phyloP scores from a whole-genome alignment of 92 coral and sea anemone genomes.

The Umimayanthus chanpuru region DNA sequence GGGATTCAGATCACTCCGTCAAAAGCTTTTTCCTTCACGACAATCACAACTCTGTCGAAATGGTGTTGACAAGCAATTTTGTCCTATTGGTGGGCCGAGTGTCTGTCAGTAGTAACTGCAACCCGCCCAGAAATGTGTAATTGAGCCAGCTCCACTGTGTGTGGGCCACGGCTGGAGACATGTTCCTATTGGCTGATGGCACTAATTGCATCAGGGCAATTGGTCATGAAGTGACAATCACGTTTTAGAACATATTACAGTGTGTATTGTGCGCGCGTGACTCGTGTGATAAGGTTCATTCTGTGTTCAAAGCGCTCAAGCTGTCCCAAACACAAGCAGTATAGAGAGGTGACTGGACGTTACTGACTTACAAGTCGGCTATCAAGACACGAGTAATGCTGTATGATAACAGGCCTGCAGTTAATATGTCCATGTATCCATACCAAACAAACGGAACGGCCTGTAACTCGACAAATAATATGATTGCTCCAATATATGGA shows the following conservation, averaged over 20 bases:
- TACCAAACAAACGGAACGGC: constrained; percentile 83
- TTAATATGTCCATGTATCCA: constrained; percentile 94
- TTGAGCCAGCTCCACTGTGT: constrained; percentile 77
- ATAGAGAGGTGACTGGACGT: constrained; percentile 21
- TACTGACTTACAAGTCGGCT: constrained; percentile 48
- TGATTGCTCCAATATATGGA: constrained; percentile 89
- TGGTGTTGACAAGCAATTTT: constrained; percentile 91
- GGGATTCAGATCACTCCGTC: constrained; percentile 55
- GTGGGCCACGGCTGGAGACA: constrained; percentile 83
- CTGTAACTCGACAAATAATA: constrained; percentile 70
- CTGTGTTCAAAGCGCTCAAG: neutral
- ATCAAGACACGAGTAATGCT: constrained; percentile 50
- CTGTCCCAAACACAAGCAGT: constrained; percentile 30
- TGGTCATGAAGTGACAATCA: constrained; percentile 72
- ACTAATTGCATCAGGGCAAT: constrained; percentile 77
- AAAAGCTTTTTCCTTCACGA: constrained; percentile 53
- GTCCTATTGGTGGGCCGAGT: constrained; percentile 76
- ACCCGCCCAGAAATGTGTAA: constrained; percentile 62
- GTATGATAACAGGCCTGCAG: constrained; percentile 47
- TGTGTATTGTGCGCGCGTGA: constrained; percentile 84
- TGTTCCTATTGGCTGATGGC: constrained; percentile 73
- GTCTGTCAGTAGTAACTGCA: constrained; percentile 73
- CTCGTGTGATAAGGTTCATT: constrained; percentile 47
- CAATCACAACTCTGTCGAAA: constrained; percentile 81
- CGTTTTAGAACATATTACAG: constrained; percentile 69